Conservation (phyloP, 2,797 vertebrate species). For the Aeoliscus strigatus region DNA sequence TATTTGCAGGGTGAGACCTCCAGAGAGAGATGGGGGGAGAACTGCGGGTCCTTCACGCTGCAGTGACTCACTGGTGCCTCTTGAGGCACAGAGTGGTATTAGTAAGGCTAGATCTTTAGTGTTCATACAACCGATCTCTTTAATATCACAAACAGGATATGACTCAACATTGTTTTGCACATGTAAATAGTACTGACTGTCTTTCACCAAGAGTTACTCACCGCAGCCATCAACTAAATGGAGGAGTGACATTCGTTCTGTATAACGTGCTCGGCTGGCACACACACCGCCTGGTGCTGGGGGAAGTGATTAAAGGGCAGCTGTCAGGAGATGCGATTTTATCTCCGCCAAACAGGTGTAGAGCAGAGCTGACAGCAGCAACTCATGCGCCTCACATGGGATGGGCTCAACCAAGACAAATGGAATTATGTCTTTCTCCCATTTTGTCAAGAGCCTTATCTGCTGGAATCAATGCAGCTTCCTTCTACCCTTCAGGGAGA, state of each 20-base stretch:
- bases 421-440: constrained; percentile 61
- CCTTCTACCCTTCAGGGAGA: constrained; percentile 19
- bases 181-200: too few species aligned
- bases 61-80: too few species aligned
- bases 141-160: too few species aligned
- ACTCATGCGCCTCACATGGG: constrained; percentile 52
- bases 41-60: too few species aligned
- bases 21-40: too few species aligned
- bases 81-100: too few species aligned
- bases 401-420: constrained; percentile 67
- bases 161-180: too few species aligned
- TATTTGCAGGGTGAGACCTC: too few species aligned
- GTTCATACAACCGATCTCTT: too few species aligned
- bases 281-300: constrained; percentile 34
- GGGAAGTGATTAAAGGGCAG: constrained; percentile 62
- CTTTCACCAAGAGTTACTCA: too few species aligned
- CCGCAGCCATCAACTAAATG: constrained; percentile 3
- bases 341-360: constrained; percentile 65
- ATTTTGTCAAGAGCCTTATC: constrained; percentile 63
- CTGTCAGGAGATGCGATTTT: constrained; percentile 69
- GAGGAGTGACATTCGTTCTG: constrained; percentile 9
- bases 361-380: constrained; percentile 62
- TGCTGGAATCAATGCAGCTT: constrained; percentile 58
- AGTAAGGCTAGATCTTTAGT: too few species aligned
- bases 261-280: constrained; percentile 31